Percentiles rank a stretch among this genome's conserved stretches.
Conservation (phyloP, 2,797 vertebrate species). For the Arnoldichthys spilopterus region DNA sequence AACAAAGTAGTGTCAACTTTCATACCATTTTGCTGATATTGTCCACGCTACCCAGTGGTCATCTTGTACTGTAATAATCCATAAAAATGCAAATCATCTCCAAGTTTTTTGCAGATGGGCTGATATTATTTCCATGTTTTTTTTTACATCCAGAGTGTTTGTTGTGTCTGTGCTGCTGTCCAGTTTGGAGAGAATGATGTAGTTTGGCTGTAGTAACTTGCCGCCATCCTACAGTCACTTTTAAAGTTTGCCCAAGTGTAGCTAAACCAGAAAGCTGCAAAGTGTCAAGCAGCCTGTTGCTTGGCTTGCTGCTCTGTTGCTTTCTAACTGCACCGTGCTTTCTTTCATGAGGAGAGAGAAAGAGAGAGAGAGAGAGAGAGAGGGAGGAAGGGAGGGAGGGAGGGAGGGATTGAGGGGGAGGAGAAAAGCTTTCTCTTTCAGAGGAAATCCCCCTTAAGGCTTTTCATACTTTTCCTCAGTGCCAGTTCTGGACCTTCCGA, state of each 20-base stretch:
- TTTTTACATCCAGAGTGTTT: constrained; percentile 58
- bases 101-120: constrained; percentile 54
- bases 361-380: constrained; percentile 45
- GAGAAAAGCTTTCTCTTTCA: constrained; percentile 75
- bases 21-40: constrained; percentile 76
- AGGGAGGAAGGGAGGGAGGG: constrained; percentile 44
- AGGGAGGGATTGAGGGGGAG: constrained; percentile 51
- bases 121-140: constrained; percentile 60
- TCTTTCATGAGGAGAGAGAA: constrained; percentile 51
- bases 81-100: constrained; percentile 48
- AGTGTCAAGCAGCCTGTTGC: constrained; percentile 69
- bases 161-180: constrained; percentile 27
- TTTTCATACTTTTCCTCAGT: constrained; percentile 74
- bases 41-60: constrained; percentile 63
- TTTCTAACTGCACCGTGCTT: constrained; percentile 63
- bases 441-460: constrained; percentile 84
- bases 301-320: constrained; percentile 62
- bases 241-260: constrained; percentile 44
- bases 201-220: neutral
- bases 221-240: constrained; percentile 63
- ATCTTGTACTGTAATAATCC: constrained; percentile 66
- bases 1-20: constrained; percentile 19
- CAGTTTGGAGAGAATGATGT: neutral
- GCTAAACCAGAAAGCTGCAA: constrained; percentile 45
- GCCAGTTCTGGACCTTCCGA: constrained; percentile 58